Evolutionary conservation across 2,888 invertebrate genomes (phyloP), one percentile per base, ranked within the genome.

Genomic region (Galeruca laticollis): DNA sequence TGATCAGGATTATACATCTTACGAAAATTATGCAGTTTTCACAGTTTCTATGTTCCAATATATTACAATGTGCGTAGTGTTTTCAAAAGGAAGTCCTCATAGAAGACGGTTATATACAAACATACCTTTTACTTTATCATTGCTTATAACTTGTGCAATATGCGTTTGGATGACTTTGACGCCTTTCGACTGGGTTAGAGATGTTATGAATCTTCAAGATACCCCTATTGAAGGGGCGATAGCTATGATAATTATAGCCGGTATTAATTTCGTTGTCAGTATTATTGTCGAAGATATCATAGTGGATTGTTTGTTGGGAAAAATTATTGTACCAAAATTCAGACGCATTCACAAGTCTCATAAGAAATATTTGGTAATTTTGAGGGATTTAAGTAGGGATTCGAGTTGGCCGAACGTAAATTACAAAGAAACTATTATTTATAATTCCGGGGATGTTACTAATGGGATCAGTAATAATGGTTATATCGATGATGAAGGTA

Each of bases 1-100:
- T 0, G 76, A 84, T 13, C 68, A 70, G 0, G 81, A 81, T 4
- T 71, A 68, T 10, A 64, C 74, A 20, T 88, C 88, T 51, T 89
- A 88, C 79, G 91, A 92, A 80, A 90, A 90, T 78, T 90, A 90
- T 76, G 87, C 90, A 0, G 86, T 92, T 2, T 92, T 89, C 80
- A 85, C 88, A 1, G 83, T 90, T 0, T 90, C 91, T 0, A 87
- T 89, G 70, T 92, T 90, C 78, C 92, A 92, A 78, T 92, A 92
- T 80, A 88, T 92, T 26, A 88, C 87, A 0, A 87, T 90, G 83
- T 90, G 90, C 1, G 83, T 91, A 64, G 87, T 89, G 43, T 92
- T 90, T 80, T 90, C 91, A 0, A 88, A 89, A 70, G 92, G 92
- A 0, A 89, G 89, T 64, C 92, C 92, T 0, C 92, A 90, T 78